phyloP scores from a whole-genome alignment of 2,113 vertebrate genomes.

The Apteryx mantelli region DNA sequence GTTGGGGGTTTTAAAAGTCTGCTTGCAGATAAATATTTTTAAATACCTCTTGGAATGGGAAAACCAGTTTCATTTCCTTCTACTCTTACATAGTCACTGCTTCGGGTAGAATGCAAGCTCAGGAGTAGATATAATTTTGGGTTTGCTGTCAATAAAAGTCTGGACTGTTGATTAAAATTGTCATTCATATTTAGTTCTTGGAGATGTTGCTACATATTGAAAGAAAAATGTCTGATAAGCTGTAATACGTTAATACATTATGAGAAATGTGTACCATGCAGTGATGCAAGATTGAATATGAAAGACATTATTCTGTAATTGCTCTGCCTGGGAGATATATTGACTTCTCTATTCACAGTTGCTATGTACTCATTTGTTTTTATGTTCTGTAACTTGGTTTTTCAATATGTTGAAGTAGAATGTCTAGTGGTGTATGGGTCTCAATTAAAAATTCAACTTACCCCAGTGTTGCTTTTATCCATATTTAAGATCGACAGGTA shows the following conservation, averaged over 20 bases:
- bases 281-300: not conserved
- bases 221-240: not conserved
- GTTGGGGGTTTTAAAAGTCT: not conserved
- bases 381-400: not conserved
- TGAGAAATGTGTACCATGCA: not conserved
- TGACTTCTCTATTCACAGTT: not conserved
- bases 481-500: not conserved
- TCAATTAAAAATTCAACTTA: not conserved
- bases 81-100: not conserved
- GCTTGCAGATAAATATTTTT: not conserved
- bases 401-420: not conserved
- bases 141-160: not conserved
- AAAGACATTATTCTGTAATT: not conserved
- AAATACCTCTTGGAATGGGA: not conserved
- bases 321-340: not conserved
- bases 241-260: not conserved
- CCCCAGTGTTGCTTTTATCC: not conserved
- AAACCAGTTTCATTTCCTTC: not conserved
- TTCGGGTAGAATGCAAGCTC: not conserved
- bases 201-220: not conserved
- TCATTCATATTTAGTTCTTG: fast-evolving
- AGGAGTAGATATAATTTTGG: fast-evolving
- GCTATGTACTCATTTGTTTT: not conserved
- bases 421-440: not conserved
- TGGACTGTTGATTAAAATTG: not conserved